phyloP scores from a whole-genome alignment of 2,888 invertebrate species.

The Plagiodera versicolora region DNA sequence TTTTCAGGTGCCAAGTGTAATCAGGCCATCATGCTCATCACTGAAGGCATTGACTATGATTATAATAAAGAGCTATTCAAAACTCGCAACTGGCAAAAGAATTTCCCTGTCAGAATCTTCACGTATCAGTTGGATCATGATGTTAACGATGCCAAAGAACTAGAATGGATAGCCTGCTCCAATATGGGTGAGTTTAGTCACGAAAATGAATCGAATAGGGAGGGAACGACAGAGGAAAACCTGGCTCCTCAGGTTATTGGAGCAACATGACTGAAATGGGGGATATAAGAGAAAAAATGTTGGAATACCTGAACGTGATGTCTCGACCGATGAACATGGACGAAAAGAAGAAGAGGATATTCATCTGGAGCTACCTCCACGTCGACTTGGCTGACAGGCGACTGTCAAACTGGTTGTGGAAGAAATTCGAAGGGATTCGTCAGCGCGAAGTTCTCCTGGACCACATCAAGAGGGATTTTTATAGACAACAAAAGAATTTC shows the following conservation, averaged over 20 bases:
- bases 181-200: constrained; percentile 74
- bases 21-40: constrained; percentile 97
- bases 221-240: too few species aligned
- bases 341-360: constrained; percentile 69
- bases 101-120: constrained; percentile 88
- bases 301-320: constrained; percentile 95
- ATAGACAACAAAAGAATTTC: constrained; percentile 35
- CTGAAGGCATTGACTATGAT: constrained; percentile 94
- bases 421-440: constrained; percentile 76
- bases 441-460: constrained; percentile 74
- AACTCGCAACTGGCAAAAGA: constrained; percentile 71
- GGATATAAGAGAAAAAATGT: constrained; percentile 91
- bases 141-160: constrained; percentile 83
- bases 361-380: constrained; percentile 95
- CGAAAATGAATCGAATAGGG: too few species aligned
- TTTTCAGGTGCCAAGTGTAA: constrained; percentile 63
- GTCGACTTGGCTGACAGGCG: constrained; percentile 91
- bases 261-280: constrained; percentile 93
- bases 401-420: constrained; percentile 90
- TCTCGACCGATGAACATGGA: constrained; percentile 87
- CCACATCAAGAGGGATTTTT: constrained; percentile 59
- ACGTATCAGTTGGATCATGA: constrained; percentile 88
- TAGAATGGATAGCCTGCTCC: constrained; percentile 97
- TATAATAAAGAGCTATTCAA: constrained; percentile 84
- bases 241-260: constrained; percentile 84